These are phyloP conservation scores for Threskiornis aethiopicus DNA, from an alignment of 2,797 vertebrate species.

Conservation along the genomic window DNA sequence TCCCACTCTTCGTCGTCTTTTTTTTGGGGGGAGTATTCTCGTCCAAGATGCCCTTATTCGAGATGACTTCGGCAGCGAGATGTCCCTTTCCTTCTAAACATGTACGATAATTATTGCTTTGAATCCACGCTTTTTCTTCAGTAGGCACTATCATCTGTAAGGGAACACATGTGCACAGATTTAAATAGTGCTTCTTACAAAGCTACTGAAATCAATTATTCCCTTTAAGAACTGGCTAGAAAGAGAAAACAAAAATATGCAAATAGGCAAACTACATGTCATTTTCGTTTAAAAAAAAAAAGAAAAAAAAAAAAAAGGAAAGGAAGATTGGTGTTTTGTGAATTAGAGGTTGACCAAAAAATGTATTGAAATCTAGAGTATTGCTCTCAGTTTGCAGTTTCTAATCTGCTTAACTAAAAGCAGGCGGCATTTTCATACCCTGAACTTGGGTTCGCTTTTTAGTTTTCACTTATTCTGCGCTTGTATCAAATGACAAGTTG, in stretches of 20 bases:
- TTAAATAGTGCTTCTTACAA: constrained; percentile 60
- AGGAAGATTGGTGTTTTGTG: constrained; percentile 20
- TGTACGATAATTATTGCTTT: constrained; percentile 52
- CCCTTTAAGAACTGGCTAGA: constrained; percentile 55
- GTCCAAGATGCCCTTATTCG: constrained; percentile 26
- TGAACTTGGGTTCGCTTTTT: constrained; percentile 65
- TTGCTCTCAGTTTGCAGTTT: constrained; percentile 57
- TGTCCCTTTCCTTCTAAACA: constrained; percentile 54
- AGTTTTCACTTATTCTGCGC: constrained; percentile 57
- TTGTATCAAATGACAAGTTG: constrained; percentile 73
- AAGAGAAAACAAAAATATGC: constrained; percentile 59
- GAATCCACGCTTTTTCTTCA: constrained; percentile 33
- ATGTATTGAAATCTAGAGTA: constrained; percentile 54
- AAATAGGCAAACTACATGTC: constrained; percentile 31
- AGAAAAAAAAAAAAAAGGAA: neutral
- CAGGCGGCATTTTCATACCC: constrained; percentile 48
- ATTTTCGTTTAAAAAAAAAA: neutral
- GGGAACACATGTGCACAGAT: constrained; percentile 50
- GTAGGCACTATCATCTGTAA: constrained; percentile 64
- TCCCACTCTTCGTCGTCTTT: neutral
- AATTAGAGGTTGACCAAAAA: constrained; percentile 66
- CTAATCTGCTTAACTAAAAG: constrained; percentile 65
- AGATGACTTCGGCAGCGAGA: constrained; percentile 27
- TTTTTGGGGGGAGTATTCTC: neutral
- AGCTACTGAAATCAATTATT: constrained; percentile 59